Evolutionary conservation across 2,888 invertebrate species (phyloP).

Genomic region (Tetragonula carbonaria): DNA sequence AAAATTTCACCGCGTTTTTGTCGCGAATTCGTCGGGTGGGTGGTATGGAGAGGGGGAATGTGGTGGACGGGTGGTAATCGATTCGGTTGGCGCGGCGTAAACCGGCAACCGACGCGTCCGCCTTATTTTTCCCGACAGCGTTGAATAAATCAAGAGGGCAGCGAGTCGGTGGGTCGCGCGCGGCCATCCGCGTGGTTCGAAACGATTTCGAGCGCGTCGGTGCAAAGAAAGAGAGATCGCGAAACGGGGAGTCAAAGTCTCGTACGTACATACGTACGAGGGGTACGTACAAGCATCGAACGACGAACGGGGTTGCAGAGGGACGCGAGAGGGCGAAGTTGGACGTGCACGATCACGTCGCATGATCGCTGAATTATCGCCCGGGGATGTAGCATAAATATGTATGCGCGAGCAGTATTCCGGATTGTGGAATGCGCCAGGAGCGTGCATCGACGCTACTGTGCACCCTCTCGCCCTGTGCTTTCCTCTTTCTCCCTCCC

Average conservation of each 20-base stretch:
- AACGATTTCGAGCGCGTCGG: conserved; percentile 42
- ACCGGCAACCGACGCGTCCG: conserved; percentile 42
- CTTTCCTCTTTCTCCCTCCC: conserved; percentile 29
- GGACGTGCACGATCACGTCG: conserved; percentile 74
- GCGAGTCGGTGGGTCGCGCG: background rate
- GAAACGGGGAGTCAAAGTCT: conserved; percentile 39
- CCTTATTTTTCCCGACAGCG: conserved; percentile 55
- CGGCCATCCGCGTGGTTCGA: background rate
- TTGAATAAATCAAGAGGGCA: conserved; percentile 50
- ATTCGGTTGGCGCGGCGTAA: conserved; percentile 38
- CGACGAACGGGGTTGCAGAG: conserved; percentile 39
- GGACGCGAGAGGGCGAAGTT: conserved; percentile 57
- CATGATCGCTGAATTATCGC: conserved; percentile 81
- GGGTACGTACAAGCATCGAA: conserved; percentile 3
- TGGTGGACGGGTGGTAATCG: conserved; percentile 24
- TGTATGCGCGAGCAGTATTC: conserved; percentile 78
- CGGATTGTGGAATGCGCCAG: conserved; percentile 78
- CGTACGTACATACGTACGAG: conserved; percentile 8
- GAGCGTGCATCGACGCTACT: conserved; percentile 65
- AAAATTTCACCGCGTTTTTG: conserved; percentile 23
- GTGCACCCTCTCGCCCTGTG: conserved; percentile 37
- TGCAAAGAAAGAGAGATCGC: conserved; percentile 40
- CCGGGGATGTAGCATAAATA: conserved; percentile 78
- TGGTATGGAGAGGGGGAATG: too few relatives aligned
- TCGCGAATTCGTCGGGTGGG: background rate